Base-by-base conservation (phyloP, 2,113 vertebrate genomes). In the Alligator sinensis region DNA sequence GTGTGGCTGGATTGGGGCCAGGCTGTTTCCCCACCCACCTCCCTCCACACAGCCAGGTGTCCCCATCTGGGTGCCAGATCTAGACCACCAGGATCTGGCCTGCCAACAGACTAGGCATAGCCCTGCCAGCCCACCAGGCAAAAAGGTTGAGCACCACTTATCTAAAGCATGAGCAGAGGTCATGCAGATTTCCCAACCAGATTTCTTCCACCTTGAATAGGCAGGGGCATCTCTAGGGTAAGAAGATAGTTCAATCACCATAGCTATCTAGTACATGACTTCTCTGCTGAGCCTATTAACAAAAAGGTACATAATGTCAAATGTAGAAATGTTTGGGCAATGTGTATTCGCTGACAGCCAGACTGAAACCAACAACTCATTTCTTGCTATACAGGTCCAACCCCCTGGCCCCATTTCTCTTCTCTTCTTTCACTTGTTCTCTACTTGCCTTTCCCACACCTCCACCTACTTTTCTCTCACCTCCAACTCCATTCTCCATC, bases 241-340 rank as follows among this genome's bases (percentile, higher is more conserved):
- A 4, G 16, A 68, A 14, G 15, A 0, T 30, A 0, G 13, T 27
- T 64, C 63, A 66, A 28, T n/a, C 28, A 12, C 28, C 6, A 7
- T 9, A 79, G 62, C 14, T 61, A 19, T 25, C 30, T 57, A 2
- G 6, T 62, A n/a, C 2, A 2, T 3, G 7, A 27, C 15, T 77
- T 88, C 24, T 1, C 30, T 19, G 34, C 1, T 54, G 22, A 77
- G 38, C 6, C 30, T 84, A 75, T 25, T 75, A 83, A 27, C 17
- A 64, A 2, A 13, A 27, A 5, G 63, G 6, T 11, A 27, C 28
- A 16, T 18, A 66, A 28, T 66, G 64, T 28, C 24, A 28, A 66
- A 12, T 66, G 64, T 66, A n/a, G 64, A 66, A 66, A 66, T 17
- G 28, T n/a, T 30, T 66, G 64, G 15, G 28, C 64, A 66, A n/a